Base-by-base conservation (phyloP, 2,113 vertebrate species). In the Cololabis saira region DNA sequence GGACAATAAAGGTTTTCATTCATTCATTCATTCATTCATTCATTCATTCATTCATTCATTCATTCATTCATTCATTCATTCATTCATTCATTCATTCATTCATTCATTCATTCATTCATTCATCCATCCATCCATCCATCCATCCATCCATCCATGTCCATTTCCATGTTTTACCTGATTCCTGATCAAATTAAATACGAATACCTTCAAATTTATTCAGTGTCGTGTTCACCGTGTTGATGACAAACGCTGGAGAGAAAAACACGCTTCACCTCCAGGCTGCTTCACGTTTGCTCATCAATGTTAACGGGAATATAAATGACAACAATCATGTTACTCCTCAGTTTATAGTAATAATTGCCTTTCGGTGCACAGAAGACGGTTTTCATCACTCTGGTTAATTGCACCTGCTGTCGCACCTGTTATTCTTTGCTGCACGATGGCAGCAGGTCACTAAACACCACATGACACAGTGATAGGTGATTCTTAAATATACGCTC, bases 341-440 rank as follows among this genome's bases (percentile, higher is more conserved):
- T 59, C 48, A 66, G 24, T 60, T 67, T 4, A 41, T 69, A 16
- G 42, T 55, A 37, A 42, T 69, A 78, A 80, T 72, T 78, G 74
- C n/a, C 58, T 76, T 64, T 68, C 30, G n/a, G 48, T 60, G 45
- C 55, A 48, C 7, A 58, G 6, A 14, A 10, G 42, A 60, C 14
- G 42, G 49, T 60, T 75, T 61, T 59, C 53, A 65, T 74, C 48
- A 9, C 51, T 70, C n/a, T 14, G 21, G 22, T 30, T 79, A 82
- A 87, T 81, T 76, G 52, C 44, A 57, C 16, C 12, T 1, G 11
- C 54, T 2, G 5, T 41, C 21, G 9, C 3, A 56, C 5, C 48
- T 61, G 65, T 65, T 52, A 58, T 48, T 74, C 18, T 54, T 2
- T 57, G 13, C 17, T 18, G 4, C 19, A 19, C 19, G 21, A 65